Conservation (phyloP, 2,113 vertebrate genomes). For the Picathartes gymnocephalus region DNA sequence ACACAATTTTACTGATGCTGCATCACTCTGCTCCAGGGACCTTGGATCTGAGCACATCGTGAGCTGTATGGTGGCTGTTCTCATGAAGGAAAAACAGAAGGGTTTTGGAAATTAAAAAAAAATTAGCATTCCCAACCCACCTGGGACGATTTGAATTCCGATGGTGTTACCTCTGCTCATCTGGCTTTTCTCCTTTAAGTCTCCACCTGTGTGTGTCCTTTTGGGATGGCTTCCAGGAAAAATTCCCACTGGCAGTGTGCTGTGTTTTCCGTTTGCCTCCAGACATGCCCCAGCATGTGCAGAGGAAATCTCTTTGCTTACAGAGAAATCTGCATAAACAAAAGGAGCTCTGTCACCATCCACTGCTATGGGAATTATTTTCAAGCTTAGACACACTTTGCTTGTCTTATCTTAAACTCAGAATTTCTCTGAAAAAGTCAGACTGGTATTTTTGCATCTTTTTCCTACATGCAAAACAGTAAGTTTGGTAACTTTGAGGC, state of each 20-base stretch:
- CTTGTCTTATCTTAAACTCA: not conserved
- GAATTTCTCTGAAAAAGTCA: not conserved
- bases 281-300: not conserved
- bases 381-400: not conserved
- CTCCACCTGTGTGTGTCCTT: not conserved
- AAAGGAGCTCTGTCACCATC: not conserved
- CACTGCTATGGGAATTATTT: not conserved
- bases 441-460: not conserved
- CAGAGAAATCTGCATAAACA: not conserved
- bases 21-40: not conserved
- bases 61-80: not conserved
- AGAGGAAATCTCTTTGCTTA: not conserved
- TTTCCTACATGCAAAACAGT: not conserved
- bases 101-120: not conserved
- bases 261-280: not conserved
- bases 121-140: not conserved
- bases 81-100: not conserved
- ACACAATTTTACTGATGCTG: not conserved
- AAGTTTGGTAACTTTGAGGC: not conserved
- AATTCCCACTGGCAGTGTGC: not conserved
- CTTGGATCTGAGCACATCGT: not conserved
- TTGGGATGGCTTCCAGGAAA: not conserved
- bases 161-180: not conserved
- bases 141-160: accelerated
- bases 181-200: not conserved